Percentiles rank a stretch among this genome's conserved stretches.
These are phyloP conservation scores for Melitaea cinxia DNA, from an alignment of 1,140 invertebrate genomes.

Conservation along the genomic window DNA sequence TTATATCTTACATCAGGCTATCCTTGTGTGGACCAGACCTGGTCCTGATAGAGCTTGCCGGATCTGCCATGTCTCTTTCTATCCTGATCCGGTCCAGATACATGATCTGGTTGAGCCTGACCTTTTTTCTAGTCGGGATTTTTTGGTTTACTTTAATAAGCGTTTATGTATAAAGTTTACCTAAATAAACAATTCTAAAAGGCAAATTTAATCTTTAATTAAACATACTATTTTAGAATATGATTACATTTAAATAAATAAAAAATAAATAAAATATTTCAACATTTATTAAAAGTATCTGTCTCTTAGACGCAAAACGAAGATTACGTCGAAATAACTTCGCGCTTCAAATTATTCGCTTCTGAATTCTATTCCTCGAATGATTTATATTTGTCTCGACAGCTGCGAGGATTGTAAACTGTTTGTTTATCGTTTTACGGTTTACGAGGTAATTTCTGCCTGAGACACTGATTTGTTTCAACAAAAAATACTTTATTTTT, in stretches of 20 bases:
- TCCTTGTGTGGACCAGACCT: too few relatives aligned
- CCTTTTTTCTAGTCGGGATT: too few relatives aligned
- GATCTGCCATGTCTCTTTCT: too few relatives aligned
- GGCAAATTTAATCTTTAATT: too few relatives aligned
- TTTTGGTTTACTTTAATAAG: too few relatives aligned
- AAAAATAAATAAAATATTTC: not conserved
- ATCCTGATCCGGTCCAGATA: too few relatives aligned
- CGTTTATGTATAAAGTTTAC: too few relatives aligned
- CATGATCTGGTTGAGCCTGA: too few relatives aligned
- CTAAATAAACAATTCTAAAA: too few relatives aligned
- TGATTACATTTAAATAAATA: not conserved
- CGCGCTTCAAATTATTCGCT: constrained; percentile 12
- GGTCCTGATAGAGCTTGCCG: too few relatives aligned
- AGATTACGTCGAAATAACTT: constrained; percentile 13
- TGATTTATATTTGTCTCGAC: constrained; percentile 10
- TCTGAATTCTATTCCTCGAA: constrained; percentile 8
- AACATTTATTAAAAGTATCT: not conserved
- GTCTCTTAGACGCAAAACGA: constrained; percentile 4
- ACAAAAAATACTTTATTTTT: not conserved
- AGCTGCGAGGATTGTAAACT: constrained; percentile 2
- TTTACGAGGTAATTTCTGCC: not conserved
- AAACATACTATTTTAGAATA: too few relatives aligned
- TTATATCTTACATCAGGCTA: too few relatives aligned
- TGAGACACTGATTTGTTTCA: not conserved
- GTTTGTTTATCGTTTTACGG: constrained; percentile 5